phyloP scores from a whole-genome alignment of 2,888 invertebrate species.

The Microplitis manilae region DNA sequence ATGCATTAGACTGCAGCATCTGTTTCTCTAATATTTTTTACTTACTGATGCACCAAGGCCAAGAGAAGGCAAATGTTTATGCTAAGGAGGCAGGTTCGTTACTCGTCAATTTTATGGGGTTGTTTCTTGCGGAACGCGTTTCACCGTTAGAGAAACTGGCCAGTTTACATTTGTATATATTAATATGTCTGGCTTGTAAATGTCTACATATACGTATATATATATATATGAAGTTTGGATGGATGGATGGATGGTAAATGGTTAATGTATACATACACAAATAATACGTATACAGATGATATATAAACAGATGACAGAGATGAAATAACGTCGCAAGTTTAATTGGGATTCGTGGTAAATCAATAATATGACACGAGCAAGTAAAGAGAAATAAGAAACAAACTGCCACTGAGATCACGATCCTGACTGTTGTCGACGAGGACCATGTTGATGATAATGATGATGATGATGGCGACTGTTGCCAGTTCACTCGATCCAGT shows the following conservation, averaged over 20 bases:
- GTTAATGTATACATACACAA: neutral
- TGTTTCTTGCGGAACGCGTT: constrained; percentile 45
- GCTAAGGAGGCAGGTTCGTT: constrained; percentile 43
- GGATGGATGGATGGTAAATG: constrained; percentile 8
- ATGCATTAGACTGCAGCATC: constrained; percentile 12
- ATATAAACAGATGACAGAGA: constrained; percentile 35
- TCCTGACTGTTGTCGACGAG: neutral
- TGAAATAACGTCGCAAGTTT: constrained; percentile 43
- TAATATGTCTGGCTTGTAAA: neutral
- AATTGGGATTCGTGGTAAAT: constrained; percentile 59
- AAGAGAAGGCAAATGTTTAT: constrained; percentile 38
- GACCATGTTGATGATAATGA: neutral
- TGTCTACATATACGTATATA: constrained; percentile 3
- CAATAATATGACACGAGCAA: constrained; percentile 56
- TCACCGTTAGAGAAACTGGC: constrained; percentile 54
- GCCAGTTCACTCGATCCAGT: neutral
- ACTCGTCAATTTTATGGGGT: constrained; percentile 46
- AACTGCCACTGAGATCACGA: neutral
- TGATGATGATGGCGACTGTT: neutral
- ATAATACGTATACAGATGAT: constrained; percentile 1
- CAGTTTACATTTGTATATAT: constrained; percentile 20
- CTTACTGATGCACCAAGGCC: constrained; percentile 22
- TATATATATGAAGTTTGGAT: constrained; percentile 15
- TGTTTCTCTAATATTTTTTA: constrained; percentile 18
- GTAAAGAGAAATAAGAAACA: constrained; percentile 19